Evolutionary conservation across 2,888 invertebrate species (phyloP).

Genomic region (Parnassius smintheus): DNA sequence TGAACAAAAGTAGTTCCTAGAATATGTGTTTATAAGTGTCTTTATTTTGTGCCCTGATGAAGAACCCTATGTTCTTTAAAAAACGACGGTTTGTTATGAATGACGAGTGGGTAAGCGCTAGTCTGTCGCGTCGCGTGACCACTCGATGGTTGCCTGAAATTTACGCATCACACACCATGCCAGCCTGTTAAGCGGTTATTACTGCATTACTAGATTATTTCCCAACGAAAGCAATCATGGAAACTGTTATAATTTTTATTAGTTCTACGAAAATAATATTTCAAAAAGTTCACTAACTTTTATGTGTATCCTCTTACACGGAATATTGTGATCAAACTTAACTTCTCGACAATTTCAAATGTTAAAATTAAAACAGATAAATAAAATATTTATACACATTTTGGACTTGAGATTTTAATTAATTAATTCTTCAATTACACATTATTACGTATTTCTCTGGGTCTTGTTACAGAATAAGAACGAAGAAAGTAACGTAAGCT

Average conservation of each 20-base stretch:
- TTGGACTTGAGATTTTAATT: not conserved
- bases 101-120: not conserved
- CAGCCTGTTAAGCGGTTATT: constrained; percentile 65
- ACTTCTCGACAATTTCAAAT: not conserved
- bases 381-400: not conserved
- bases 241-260: constrained; percentile 63
- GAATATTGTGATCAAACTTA: constrained; percentile 16
- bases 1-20: too few relatives aligned
- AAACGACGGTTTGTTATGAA: not conserved
- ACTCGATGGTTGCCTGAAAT: constrained; percentile 63
- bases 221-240: constrained; percentile 69
- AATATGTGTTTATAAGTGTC: too few relatives aligned
- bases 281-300: constrained; percentile 15
- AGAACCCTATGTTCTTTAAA: too few relatives aligned
- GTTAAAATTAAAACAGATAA: constrained; percentile 11
- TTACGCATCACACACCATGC: constrained; percentile 73
- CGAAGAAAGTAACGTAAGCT: not conserved
- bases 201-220: constrained; percentile 75
- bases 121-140: constrained; percentile 69
- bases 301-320: constrained; percentile 17
- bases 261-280: constrained; percentile 19
- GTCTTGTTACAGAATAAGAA: not conserved
- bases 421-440: not conserved
- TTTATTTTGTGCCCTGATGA: too few relatives aligned
- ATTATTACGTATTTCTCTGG: not conserved